Conservation (phyloP, 1,140 invertebrate genomes). For the Marisa cornuarietis region DNA sequence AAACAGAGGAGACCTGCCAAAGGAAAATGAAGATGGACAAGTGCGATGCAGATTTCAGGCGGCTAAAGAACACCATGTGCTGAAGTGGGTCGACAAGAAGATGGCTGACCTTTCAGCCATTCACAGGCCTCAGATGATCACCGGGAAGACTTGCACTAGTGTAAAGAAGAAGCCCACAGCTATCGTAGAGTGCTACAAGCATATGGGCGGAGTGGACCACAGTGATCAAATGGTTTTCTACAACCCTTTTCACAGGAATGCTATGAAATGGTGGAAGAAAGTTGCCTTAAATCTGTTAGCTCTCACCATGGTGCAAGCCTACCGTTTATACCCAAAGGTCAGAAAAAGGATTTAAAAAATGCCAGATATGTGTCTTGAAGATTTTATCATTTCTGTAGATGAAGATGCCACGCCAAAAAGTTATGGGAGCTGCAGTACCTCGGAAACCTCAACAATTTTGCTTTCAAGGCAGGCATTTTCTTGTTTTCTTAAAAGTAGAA, state of each 20-base stretch:
- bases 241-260: slow-evolving; percentile 13
- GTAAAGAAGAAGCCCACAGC: neutral
- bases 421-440: too few relatives aligned
- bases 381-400: too few relatives aligned
- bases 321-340: neutral
- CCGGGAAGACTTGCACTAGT: neutral
- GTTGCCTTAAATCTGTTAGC: slow-evolving; percentile 2
- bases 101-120: neutral
- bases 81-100: slow-evolving; percentile 21
- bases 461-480: too few relatives aligned
- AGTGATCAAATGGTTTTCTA: neutral
- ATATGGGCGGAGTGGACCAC: slow-evolving; percentile 18
- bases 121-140: neutral
- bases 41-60: slow-evolving; percentile 5
- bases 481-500: too few relatives aligned
- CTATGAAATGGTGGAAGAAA: slow-evolving; percentile 23
- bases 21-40: neutral
- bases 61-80: neutral
- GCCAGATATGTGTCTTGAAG: too few relatives aligned
- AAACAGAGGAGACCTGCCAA: too few relatives aligned
- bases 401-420: too few relatives aligned
- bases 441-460: too few relatives aligned
- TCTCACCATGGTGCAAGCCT: slow-evolving; percentile 10
- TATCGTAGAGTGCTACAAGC: neutral
- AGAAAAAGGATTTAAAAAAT: too few relatives aligned